Evolutionary conservation across 2,113 vertebrate genomes (phyloP), one percentile per base, ranked within the genome.

Genomic region (Gallinago paraguaiae): DNA sequence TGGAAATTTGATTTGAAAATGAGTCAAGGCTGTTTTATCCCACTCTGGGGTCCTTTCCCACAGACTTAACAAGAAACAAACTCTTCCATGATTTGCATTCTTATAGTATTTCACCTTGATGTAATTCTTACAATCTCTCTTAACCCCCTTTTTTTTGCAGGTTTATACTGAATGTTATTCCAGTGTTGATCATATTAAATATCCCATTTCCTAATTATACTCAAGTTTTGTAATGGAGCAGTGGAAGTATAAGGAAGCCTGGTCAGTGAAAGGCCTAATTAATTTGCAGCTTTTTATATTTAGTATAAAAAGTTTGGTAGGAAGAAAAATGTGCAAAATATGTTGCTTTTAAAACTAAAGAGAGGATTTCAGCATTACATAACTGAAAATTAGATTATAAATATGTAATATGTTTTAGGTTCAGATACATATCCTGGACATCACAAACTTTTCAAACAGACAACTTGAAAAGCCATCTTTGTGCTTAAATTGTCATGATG

Each of bases 1-100:
- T 43, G 60, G 69, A 94, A 97, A 57, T 76, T 50, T 63, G 59
- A 90, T 93, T 59, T 90, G n/a, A 92, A 92, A 82, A 68, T 51
- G 15, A 85, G 12, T 78, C 60, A 88, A 63, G 33, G 9, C 19
- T 72, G 3, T 51, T 93, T 65, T 75, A 43, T 79, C 16, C 37
- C 28, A 35, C 54, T 78, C 57, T 1, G 2, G 76, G 59, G 31
- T 56, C 53, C 33, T 31, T 86, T 68, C 12, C n/a, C 20, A n/a
- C 25, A 41, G n/a, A 50, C 30, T 35, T 69, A 48, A 69, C 43
- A 63, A 43, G 11, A 59, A 30, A 39, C 19, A 50, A 68, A 46
- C 28, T 82, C n/a, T 70, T 74, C 35, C 43, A 9, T 35, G 51
- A 57, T 16, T 68, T 46, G 13, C 8, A 35, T 76, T 71, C 51